Conservation (phyloP, 2,113 vertebrate genomes). For the Pelecanoides urinatrix region DNA sequence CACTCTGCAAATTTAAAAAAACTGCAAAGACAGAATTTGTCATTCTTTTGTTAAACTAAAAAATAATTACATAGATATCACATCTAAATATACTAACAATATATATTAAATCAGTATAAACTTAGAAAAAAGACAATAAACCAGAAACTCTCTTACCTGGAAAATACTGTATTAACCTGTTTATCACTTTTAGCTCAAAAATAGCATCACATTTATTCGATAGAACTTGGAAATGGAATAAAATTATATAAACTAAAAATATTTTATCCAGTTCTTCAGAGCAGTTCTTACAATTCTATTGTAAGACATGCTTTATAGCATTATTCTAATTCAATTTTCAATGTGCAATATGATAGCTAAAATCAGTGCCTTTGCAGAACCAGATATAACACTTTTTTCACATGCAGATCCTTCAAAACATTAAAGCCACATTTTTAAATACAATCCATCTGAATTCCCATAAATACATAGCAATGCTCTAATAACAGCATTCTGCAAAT, state of each 20-base stretch:
- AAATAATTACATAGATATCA: background rate
- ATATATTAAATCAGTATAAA: background rate
- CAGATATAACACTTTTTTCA: background rate
- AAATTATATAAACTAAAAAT: background rate
- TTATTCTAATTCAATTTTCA: background rate
- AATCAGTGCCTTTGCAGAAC: background rate
- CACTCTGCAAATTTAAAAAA: background rate
- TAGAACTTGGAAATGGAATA: background rate
- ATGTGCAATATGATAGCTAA: background rate
- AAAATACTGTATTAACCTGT: background rate
- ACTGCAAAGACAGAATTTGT: background rate
- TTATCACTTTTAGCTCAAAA: background rate
- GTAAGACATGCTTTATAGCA: background rate
- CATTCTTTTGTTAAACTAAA: background rate
- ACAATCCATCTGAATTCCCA: background rate
- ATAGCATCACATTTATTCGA: background rate
- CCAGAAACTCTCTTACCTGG: background rate
- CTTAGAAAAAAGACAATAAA: background rate
- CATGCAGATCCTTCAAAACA: background rate
- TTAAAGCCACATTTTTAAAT: background rate
- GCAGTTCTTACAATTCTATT: background rate
- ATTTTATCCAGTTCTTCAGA: background rate
- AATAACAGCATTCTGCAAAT: background rate
- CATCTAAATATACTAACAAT: background rate
- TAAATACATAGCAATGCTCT: background rate